Conservation (phyloP, 1,140 invertebrate genomes). For the Pogonomyrmex californicus region DNA sequence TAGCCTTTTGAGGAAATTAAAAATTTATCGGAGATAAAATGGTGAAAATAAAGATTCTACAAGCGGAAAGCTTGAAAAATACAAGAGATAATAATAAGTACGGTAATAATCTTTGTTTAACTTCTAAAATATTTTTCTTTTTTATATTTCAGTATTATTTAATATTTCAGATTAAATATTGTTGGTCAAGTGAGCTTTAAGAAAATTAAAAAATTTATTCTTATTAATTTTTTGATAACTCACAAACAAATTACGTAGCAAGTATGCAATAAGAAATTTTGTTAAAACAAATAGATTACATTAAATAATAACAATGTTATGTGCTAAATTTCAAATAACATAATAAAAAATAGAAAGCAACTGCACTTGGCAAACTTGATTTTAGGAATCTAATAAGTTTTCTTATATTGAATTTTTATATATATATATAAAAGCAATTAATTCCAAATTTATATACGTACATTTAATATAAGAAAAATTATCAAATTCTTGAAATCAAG, state of each 20-base stretch:
- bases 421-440: too few relatives aligned
- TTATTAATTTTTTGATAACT: too few relatives aligned
- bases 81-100: background rate
- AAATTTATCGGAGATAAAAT: background rate
- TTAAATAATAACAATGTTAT: background rate
- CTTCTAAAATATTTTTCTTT: background rate
- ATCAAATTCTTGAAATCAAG: too few relatives aligned
- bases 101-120: background rate
- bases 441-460: too few relatives aligned
- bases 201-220: background rate
- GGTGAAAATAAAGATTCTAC: background rate
- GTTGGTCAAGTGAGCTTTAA: background rate
- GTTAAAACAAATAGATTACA: too few relatives aligned
- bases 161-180: background rate
- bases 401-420: too few relatives aligned
- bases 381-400: too few relatives aligned
- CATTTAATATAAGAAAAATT: too few relatives aligned
- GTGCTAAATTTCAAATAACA: background rate
- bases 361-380: too few relatives aligned
- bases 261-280: too few relatives aligned
- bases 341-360: too few relatives aligned
- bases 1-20: constrained; percentile 44
- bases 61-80: background rate
- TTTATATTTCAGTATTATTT: background rate
- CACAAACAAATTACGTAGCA: too few relatives aligned